phyloP scores from a whole-genome alignment of 2,113 vertebrate genomes.

The Oncorhynchus nerka region DNA sequence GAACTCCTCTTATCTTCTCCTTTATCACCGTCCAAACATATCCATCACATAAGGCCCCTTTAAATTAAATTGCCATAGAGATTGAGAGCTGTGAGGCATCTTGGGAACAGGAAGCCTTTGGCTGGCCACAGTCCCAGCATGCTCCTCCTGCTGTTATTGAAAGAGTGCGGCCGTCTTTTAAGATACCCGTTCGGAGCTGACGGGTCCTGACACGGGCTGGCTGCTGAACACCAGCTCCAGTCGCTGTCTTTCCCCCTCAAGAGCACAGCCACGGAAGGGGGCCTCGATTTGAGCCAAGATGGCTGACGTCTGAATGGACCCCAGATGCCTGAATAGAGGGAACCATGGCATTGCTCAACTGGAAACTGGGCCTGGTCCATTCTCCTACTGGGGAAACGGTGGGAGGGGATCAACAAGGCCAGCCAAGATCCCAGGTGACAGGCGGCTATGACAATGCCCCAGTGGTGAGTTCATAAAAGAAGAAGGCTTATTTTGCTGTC shows the following conservation, averaged over 20 bases:
- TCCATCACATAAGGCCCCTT: slow-evolving; percentile 34
- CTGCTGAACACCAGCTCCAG: slow-evolving; percentile 47
- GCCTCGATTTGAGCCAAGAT: slow-evolving; percentile 51
- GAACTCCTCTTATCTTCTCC: not conserved
- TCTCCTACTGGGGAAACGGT: slow-evolving; percentile 49
- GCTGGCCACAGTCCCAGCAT: slow-evolving; percentile 64
- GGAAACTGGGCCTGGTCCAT: slow-evolving; percentile 42
- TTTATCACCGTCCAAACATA: slow-evolving; percentile 18
- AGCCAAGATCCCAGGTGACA: slow-evolving; percentile 71
- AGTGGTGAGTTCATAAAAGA: slow-evolving; percentile 68
- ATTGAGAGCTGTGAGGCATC: slow-evolving; percentile 62
- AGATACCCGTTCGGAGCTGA: slow-evolving; percentile 61
- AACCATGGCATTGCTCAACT: slow-evolving; percentile 37
- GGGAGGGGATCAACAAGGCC: slow-evolving; percentile 55
- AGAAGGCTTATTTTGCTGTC: slow-evolving; percentile 63
- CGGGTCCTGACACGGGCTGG: slow-evolving; percentile 59
- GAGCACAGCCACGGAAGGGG: slow-evolving; percentile 32
- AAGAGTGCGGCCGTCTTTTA: slow-evolving; percentile 59
- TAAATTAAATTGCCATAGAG: slow-evolving; percentile 44
- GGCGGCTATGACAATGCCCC: slow-evolving; percentile 66
- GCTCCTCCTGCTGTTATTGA: slow-evolving; percentile 56
- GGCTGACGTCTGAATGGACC: slow-evolving; percentile 65
- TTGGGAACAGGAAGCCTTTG: slow-evolving; percentile 52
- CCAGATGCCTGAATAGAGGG: slow-evolving; percentile 63
- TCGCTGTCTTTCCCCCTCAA: slow-evolving; percentile 11